A percentile compares a stretch with the other conserved stretches of the same genome.
phyloP scores from a whole-genome alignment of 2,113 vertebrate genomes.

The Muntiacus muntjak region DNA sequence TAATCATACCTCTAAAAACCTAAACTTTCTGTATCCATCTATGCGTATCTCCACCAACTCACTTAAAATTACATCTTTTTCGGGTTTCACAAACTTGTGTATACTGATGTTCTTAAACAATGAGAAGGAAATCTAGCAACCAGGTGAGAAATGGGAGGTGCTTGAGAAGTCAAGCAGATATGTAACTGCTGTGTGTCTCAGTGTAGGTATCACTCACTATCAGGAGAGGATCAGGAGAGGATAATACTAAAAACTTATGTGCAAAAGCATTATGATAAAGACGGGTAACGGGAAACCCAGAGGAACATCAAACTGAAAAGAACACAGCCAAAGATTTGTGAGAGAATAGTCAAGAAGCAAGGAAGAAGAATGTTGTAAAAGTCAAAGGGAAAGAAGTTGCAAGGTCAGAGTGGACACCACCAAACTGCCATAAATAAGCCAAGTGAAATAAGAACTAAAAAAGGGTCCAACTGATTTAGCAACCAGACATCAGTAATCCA shows the following conservation, averaged over 20 bases:
- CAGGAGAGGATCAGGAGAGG: background rate
- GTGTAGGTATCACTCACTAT: background rate
- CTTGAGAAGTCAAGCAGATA: background rate
- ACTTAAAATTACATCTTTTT: background rate
- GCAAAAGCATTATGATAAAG: background rate
- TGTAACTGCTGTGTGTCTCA: background rate
- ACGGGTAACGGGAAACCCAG: background rate
- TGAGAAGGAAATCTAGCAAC: background rate
- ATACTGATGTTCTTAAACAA: background rate
- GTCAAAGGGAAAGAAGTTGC: background rate
- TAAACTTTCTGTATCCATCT: background rate
- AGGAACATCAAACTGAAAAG: background rate
- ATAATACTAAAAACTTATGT: background rate
- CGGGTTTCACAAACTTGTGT: background rate
- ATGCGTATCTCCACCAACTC: background rate
- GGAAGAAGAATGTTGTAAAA: background rate
- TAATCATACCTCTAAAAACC: slow-evolving; percentile 22
- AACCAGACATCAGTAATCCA: background rate
- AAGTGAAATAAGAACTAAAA: background rate
- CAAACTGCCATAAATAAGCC: background rate
- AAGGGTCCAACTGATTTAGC: background rate
- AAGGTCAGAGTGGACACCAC: background rate
- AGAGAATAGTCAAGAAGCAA: background rate
- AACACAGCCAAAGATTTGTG: background rate
- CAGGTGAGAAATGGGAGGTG: background rate